Percentiles rank a stretch among this genome's conserved stretches.
These are phyloP conservation scores for Alviniconcha strummeri DNA, from an alignment of 2,888 invertebrate genomes.

Conservation along the genomic window DNA sequence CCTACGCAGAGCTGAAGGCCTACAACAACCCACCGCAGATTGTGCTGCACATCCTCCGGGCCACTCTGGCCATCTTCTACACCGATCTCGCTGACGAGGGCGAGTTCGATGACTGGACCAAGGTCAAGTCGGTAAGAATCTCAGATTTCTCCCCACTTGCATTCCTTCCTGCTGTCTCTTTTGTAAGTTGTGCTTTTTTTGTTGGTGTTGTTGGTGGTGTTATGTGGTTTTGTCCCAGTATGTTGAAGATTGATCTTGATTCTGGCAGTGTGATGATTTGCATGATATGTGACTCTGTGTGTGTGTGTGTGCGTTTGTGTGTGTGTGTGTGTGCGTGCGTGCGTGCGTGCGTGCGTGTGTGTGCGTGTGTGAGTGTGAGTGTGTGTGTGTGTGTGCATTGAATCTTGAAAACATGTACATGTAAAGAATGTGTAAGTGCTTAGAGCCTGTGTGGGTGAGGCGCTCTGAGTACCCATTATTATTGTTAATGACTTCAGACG, in stretches of 20 bases:
- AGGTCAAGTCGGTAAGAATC: constrained; percentile 64
- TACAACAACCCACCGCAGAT: constrained; percentile 69
- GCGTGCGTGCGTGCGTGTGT: background rate
- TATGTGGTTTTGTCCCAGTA: background rate
- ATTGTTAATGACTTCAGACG: too few relatives aligned
- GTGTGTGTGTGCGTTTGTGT: background rate
- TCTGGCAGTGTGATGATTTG: background rate
- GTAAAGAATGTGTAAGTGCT: background rate
- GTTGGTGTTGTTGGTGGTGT: background rate
- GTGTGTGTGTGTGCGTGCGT: background rate
- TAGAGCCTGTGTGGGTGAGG: too few relatives aligned
- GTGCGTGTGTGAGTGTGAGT: background rate
- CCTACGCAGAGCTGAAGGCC: constrained; percentile 71
- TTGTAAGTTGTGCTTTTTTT: background rate
- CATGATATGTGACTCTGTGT: background rate
- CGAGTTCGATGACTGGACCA: constrained; percentile 67
- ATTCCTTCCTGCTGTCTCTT: background rate
- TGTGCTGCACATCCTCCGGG: constrained; percentile 67
- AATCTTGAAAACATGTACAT: background rate
- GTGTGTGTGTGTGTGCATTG: background rate
- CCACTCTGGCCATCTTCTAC: constrained; percentile 68
- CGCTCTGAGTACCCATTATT: too few relatives aligned
- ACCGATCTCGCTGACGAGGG: constrained; percentile 62
- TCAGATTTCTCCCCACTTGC: background rate
- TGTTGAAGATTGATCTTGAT: background rate